These are phyloP conservation scores for Drepana falcataria DNA, from an alignment of 2,888 invertebrate genomes.

Conservation along the genomic window DNA sequence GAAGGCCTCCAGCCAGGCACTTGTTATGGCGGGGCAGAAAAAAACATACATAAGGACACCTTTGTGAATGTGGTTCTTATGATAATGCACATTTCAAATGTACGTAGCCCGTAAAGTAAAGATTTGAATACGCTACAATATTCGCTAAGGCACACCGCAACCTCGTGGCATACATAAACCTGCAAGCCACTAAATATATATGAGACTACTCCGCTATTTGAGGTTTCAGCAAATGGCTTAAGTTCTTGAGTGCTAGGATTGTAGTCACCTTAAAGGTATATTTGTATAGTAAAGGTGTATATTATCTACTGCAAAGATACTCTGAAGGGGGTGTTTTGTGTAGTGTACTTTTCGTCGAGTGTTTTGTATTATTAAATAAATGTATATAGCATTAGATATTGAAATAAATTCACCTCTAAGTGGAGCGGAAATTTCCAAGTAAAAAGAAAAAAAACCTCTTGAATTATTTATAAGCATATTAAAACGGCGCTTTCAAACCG, in stretches of 20 bases:
- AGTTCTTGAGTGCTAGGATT: not conserved
- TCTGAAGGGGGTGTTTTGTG: not conserved
- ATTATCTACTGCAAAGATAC: not conserved
- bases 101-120: not conserved
- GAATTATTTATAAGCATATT: too few species aligned
- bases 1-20: too few species aligned
- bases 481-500: too few species aligned
- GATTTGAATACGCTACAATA: not conserved
- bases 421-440: too few species aligned
- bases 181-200: constrained; percentile 9
- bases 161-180: constrained; percentile 8
- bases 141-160: constrained; percentile 1
- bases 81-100: not conserved
- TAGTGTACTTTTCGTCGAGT: too few species aligned
- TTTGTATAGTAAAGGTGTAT: not conserved
- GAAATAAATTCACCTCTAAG: too few species aligned
- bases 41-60: too few species aligned
- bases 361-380: too few species aligned
- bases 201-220: constrained; percentile 3
- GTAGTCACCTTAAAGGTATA: not conserved
- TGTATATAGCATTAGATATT: too few species aligned
- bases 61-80: too few species aligned
- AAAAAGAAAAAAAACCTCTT: too few species aligned
- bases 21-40: too few species aligned
- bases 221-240: not conserved